A percentile compares a stretch with the other conserved stretches of the same genome.
phyloP scores from a whole-genome alignment of 2,797 vertebrate genomes.

The Sebastes matsubarae region DNA sequence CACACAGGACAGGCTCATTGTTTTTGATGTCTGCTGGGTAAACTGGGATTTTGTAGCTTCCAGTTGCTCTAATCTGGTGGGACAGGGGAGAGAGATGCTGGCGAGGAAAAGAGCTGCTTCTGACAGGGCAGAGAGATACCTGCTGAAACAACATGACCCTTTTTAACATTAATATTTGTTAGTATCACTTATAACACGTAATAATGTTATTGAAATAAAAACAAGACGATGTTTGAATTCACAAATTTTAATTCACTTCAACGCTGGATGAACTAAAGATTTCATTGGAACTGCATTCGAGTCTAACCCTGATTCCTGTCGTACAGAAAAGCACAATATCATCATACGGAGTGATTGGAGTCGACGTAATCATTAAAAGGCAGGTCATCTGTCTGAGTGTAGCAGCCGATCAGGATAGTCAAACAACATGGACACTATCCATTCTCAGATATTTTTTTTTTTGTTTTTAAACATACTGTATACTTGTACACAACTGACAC shows the following conservation, averaged over 20 bases:
- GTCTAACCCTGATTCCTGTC: constrained; percentile 79
- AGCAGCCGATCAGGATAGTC: constrained; percentile 75
- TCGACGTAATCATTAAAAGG: constrained; percentile 43
- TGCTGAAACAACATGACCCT: too few relatives aligned
- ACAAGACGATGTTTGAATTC: constrained; percentile 58
- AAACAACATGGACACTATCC: constrained; percentile 33
- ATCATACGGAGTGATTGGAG: constrained; percentile 40
- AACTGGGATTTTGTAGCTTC: background rate
- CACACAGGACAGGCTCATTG: too few relatives aligned
- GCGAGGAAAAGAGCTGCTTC: background rate
- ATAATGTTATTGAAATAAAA: constrained; percentile 25
- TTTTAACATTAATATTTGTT: too few relatives aligned
- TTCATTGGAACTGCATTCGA: constrained; percentile 71
- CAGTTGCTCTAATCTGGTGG: background rate
- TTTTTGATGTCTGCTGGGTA: too few relatives aligned
- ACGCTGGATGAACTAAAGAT: constrained; percentile 69
- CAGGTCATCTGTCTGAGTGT: constrained; percentile 64
- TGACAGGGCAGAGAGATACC: too few relatives aligned
- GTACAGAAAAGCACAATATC: constrained; percentile 68
- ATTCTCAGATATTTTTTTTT: constrained; percentile 39
- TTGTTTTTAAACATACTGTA: constrained; percentile 52
- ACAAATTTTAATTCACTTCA: constrained; percentile 81
- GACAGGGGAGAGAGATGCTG: too few relatives aligned
- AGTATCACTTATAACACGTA: too few relatives aligned
- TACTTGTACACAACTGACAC: constrained; percentile 67